Base-by-base conservation (phyloP, 1,140 invertebrate genomes). In the Neoseiulus cucumeris region DNA sequence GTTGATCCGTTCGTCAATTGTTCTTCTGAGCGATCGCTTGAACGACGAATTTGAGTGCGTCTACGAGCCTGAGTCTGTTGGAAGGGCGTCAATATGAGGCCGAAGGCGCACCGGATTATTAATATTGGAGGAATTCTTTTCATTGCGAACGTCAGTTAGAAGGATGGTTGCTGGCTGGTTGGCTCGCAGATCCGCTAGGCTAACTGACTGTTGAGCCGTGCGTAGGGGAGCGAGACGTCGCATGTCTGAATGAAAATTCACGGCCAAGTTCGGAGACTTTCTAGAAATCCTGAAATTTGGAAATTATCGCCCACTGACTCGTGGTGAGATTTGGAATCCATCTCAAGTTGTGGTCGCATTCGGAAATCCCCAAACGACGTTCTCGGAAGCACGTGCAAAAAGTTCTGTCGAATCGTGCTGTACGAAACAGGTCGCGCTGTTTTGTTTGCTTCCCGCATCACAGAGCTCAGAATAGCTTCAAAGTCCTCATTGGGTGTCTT, bases 101-200 rank as follows among this genome's bases (percentile, higher is more conserved):
- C 25, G 9, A 33, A 59, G 6, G 12, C 33, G n/a, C 51, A 14
- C 25, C 28, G 28, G 4, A 47, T 59, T 59, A 59, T 59, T 59
- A 59, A 59, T 59, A 59, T 59, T 2, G 51, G 22, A 59, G 51
- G 51, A 59, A 59, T 59, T 25, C 33, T 33, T 59, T 59, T 59
- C 51, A 59, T 59, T 59, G 33, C 51, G 14, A 33, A 14, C 33
- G 51, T 33, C 51, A 29, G 25, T 20, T 9, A 6, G 17, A 47
- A 33, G 25, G 6, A 47, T 47, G 20, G 7, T 47, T 20, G 45
- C 45, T 14, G 17, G 51, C 14, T 59, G 28, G 45, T 17, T 22
- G 45, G 45, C 51, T 59, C 2, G 51, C 22, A 25, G 51, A 2
- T 9, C 14, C 22, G 22, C 25, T 33, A 1, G 14, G 14, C 22